Percentiles rank a stretch among this genome's conserved stretches.
Conservation (phyloP, 2,797 vertebrate species). For the Sebastes matsubarae region DNA sequence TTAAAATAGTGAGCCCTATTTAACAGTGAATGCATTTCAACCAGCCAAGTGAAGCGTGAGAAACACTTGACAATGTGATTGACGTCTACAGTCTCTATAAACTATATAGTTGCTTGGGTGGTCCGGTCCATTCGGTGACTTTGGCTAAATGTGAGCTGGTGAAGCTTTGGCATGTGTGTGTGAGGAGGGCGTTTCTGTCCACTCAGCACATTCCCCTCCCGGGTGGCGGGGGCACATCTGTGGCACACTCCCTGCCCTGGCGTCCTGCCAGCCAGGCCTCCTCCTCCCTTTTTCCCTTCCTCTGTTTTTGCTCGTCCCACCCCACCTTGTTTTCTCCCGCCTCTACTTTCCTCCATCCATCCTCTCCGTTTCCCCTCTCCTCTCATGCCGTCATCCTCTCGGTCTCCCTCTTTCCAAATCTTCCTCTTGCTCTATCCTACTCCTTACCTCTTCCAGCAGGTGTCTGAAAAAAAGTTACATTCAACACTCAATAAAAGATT, state of each 20-base stretch:
- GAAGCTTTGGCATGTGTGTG: not conserved
- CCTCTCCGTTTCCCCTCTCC: not conserved
- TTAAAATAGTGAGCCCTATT: not conserved
- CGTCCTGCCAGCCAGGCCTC: slow-evolving; percentile 29
- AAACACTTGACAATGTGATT: slow-evolving; percentile 4
- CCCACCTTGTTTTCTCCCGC: too few relatives aligned
- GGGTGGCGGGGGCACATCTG: slow-evolving; percentile 69
- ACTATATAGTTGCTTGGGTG: slow-evolving; percentile 26
- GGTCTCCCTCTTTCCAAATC: not conserved
- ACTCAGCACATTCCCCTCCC: slow-evolving; percentile 70
- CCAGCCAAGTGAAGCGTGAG: not conserved
- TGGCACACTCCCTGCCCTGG: slow-evolving; percentile 62
- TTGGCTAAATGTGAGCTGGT: not conserved
- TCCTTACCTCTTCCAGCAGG: not conserved
- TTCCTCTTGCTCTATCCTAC: not conserved
- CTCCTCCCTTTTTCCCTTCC: slow-evolving; percentile 19
- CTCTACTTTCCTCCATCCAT: too few relatives aligned
- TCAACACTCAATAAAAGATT: not conserved
- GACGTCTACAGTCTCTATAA: not conserved
- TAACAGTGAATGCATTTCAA: not conserved
- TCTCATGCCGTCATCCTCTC: not conserved
- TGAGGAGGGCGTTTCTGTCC: slow-evolving; percentile 38
- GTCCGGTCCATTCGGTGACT: slow-evolving; percentile 16
- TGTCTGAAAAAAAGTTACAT: not conserved
- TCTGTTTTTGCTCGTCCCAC: slow-evolving; percentile 2